Conservation (phyloP, 2,797 vertebrate genomes). For the Lepus oiostolus region DNA sequence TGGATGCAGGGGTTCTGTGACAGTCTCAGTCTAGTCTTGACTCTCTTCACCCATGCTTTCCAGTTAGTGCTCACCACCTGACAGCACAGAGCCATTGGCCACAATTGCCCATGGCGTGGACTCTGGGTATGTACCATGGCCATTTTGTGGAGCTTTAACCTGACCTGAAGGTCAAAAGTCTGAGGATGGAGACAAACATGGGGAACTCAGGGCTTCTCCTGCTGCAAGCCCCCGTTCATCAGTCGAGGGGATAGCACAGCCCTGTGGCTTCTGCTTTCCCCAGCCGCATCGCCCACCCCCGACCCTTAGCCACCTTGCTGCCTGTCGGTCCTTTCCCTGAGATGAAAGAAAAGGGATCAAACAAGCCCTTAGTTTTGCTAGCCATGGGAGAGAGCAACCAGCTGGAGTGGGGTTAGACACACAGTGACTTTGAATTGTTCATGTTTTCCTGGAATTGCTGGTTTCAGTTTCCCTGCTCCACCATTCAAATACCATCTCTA, state of each 20-base stretch:
- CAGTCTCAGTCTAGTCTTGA: neutral
- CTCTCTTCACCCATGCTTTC: neutral
- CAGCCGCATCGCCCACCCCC: neutral
- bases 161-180: neutral
- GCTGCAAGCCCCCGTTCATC: neutral
- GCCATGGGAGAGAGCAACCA: neutral
- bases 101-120: neutral
- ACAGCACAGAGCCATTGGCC: neutral
- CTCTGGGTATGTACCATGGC: neutral
- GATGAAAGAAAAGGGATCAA: neutral
- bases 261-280: neutral
- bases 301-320: neutral
- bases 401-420: neutral
- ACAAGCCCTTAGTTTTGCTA: neutral
- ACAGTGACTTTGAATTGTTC: neutral
- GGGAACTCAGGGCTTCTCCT: conserved; percentile 25
- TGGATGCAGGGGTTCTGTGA: neutral
- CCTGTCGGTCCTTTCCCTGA: neutral
- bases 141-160: neutral
- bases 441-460: neutral
- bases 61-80: neutral
- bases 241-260: neutral
- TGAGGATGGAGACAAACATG: neutral
- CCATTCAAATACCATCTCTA: conserved; percentile 21
- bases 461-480: conserved; percentile 22